Base-by-base conservation (phyloP, 2,113 vertebrate genomes). In the Odontesthes bonariensis region DNA sequence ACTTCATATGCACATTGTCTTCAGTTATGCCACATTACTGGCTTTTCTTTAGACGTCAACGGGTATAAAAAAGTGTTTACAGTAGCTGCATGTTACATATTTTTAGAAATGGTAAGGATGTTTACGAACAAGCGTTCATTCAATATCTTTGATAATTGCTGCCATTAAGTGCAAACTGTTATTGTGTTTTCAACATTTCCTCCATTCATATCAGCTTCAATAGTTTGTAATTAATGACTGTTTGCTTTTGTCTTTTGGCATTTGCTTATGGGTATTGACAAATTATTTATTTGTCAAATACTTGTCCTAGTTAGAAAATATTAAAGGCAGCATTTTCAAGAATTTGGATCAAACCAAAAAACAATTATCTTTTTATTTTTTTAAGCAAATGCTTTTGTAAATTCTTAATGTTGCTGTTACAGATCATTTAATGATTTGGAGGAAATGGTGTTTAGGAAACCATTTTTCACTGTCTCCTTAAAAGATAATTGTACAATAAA, bases 401-500 rank as follows among this genome's bases (percentile, higher is more conserved):
- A 66, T 40, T 42, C 64, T 61, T 73, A 27, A 32, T 42, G 46
- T 44, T 79, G 56, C n/a, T 62, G 56, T 79, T 80, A 81, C 79
- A 87, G 69, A 85, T 5, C 57, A n/a, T 58, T 75, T 32, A 63
- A 59, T 70, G 56, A 17, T 54, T 59, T 55, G 40, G 27, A 38
- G 64, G 76, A 86, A 81, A 81, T 69, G 70, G 60, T 2, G 23
- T 78, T 74, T 8, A 64, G 78, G 57, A 52, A 81, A 86, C 79
- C 62, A 63, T 70, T 62, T 63, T 81, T 59, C 77, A 78, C 47
- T 80, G 75, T 44, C 59, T 62, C 72, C 69, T 65, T 33, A 66
- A 74, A 80, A 86, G 52, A 86, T 55, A 88, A 75, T 57, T 63
- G 72, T 81, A 89, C 74, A 73, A 49, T 60, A 44, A 73, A 84